Percentiles rank a stretch among this genome's conserved stretches.
phyloP scores from a whole-genome alignment of 2,888 invertebrate species.

The Luperina nickerlii region DNA sequence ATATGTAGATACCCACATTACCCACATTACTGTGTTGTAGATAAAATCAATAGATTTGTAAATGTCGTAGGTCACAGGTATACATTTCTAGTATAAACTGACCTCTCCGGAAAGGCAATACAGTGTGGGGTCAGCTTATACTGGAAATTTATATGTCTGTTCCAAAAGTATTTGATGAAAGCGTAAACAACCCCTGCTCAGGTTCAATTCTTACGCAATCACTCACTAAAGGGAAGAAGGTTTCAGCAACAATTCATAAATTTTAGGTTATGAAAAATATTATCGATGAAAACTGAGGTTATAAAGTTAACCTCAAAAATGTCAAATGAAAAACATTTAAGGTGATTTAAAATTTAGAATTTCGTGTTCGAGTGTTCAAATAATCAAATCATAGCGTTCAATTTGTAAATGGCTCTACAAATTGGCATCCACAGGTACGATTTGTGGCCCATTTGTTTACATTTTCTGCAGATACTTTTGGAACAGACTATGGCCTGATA shows the following conservation, averaged over 20 bases:
- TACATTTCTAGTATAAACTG: background rate
- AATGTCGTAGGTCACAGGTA: conserved; percentile 52
- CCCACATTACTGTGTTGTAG: conserved; percentile 31
- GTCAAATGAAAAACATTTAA: background rate
- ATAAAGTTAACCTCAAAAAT: background rate
- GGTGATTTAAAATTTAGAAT: background rate
- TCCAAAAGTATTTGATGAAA: background rate
- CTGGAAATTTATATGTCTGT: background rate
- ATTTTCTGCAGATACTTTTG: background rate
- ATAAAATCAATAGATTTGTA: conserved; percentile 59
- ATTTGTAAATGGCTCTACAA: background rate
- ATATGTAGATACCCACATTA: conserved; percentile 39
- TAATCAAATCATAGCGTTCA: no score
- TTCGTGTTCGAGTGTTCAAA: background rate
- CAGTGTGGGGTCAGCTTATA: background rate
- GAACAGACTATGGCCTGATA: background rate
- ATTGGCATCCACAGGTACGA: background rate
- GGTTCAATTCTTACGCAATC: background rate
- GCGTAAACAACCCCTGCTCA: background rate
- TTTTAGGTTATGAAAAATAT: background rate
- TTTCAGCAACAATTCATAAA: background rate
- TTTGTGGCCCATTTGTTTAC: background rate
- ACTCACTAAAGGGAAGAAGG: background rate
- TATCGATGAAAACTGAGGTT: background rate
- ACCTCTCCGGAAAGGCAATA: background rate